A percentile compares a stretch with the other conserved stretches of the same genome.
These are phyloP conservation scores for Norana najaformis DNA, from an alignment of 2,888 invertebrate species.

Conservation along the genomic window DNA sequence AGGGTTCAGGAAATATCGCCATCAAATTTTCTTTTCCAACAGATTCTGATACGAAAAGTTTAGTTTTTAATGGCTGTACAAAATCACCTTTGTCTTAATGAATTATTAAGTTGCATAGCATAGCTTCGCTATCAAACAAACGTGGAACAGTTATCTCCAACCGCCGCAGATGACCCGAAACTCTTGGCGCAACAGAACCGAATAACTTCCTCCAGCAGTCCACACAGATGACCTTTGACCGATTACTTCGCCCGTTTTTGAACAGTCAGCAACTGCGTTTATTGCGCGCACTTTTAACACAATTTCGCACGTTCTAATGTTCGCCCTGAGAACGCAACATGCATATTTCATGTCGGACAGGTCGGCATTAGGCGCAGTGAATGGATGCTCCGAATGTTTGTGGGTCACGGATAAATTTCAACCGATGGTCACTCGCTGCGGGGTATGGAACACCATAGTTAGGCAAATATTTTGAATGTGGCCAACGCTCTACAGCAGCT, in stretches of 20 bases:
- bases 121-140: not conserved
- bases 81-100: not conserved
- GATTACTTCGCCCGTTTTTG: not conserved
- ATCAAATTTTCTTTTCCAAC: not conserved
- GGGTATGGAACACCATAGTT: not conserved
- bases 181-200: too few relatives aligned
- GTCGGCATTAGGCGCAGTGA: not conserved
- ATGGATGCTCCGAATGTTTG: not conserved
- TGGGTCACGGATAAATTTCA: not conserved
- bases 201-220: not conserved
- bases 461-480: not conserved
- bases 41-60: too few relatives aligned
- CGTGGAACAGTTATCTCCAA: not conserved
- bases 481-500: not conserved
- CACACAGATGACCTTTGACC: not conserved
- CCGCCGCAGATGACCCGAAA: too few relatives aligned
- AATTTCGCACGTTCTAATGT: not conserved
- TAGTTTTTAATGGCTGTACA: not conserved
- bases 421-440: not conserved
- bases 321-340: not conserved
- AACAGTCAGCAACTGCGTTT: not conserved
- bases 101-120: not conserved
- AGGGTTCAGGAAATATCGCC: not conserved
- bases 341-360: not conserved
- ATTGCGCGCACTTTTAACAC: not conserved